phyloP scores from a whole-genome alignment of 2,888 invertebrate species.

The Drosophila neonasuta region DNA sequence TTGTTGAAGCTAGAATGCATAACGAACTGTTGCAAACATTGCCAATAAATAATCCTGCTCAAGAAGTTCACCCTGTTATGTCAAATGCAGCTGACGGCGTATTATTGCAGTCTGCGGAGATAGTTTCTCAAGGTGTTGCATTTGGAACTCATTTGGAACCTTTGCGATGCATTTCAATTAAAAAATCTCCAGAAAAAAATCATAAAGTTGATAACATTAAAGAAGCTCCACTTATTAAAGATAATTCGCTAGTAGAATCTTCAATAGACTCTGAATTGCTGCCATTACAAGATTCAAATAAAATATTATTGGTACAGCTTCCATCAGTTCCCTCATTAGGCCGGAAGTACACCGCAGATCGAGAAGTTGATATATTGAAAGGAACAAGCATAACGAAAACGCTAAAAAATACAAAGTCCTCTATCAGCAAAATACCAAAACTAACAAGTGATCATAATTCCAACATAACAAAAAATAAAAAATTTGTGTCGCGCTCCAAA shows the following conservation, averaged over 20 bases:
- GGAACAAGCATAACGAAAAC: slow-evolving; percentile 20
- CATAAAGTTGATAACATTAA: neutral
- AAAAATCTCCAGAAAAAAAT: neutral
- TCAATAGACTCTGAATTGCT: slow-evolving; percentile 52
- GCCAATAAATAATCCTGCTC: neutral
- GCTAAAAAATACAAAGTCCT: slow-evolving; percentile 37
- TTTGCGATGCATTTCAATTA: neutral
- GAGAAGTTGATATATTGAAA: slow-evolving; percentile 19
- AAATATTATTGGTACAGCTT: slow-evolving; percentile 62
- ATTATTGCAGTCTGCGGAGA: too few relatives aligned
- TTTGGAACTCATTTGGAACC: neutral
- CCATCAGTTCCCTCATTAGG: slow-evolving; percentile 56
- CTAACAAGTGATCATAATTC: slow-evolving; percentile 59
- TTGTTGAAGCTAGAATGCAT: neutral
- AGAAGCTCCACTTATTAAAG: neutral
- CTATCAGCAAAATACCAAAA: slow-evolving; percentile 72
- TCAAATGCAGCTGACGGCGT: neutral
- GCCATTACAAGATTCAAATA: slow-evolving; percentile 62
- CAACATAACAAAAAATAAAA: slow-evolving; percentile 49
- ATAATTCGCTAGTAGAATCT: slow-evolving; percentile 4
- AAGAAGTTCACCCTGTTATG: neutral
- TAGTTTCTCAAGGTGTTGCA: neutral
- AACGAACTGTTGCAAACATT: neutral
- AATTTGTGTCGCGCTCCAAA: slow-evolving; percentile 78
- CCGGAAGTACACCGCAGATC: slow-evolving; percentile 19